Percentiles rank a stretch among this genome's conserved stretches.
Conservation (phyloP, 2,797 vertebrate genomes). For the Bovichtus variegatus region DNA sequence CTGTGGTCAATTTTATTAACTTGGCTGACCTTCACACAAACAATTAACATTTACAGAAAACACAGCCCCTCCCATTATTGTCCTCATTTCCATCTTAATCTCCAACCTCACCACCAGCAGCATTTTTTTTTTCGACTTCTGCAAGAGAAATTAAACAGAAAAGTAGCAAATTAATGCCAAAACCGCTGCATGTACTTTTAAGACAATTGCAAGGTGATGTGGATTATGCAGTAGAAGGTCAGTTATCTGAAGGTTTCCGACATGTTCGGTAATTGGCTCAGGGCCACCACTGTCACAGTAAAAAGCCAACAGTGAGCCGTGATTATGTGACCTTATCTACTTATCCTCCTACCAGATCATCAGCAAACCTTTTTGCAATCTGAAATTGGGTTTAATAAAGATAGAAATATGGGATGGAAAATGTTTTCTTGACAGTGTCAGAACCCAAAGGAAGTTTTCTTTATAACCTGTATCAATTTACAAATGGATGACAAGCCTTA, state of each 20-base stretch:
- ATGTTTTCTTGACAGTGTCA: slow-evolving; percentile 11
- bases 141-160: slow-evolving; percentile 31
- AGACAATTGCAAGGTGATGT: slow-evolving; percentile 54
- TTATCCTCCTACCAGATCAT: slow-evolving; percentile 13
- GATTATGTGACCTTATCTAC: slow-evolving; percentile 54
- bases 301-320: slow-evolving; percentile 53
- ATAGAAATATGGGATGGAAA: not conserved
- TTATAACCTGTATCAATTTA: not conserved
- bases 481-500: not conserved
- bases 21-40: slow-evolving; percentile 89
- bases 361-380: not conserved
- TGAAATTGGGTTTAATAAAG: slow-evolving; percentile 3
- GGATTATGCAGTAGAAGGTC: slow-evolving; percentile 59
- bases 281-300: slow-evolving; percentile 36
- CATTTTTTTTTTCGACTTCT: slow-evolving; percentile 7
- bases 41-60: slow-evolving; percentile 93
- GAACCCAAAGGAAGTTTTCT: not conserved
- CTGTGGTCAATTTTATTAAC: slow-evolving; percentile 85
- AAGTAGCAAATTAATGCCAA: slow-evolving; percentile 47
- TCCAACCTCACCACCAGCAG: slow-evolving; percentile 64
- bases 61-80: slow-evolving; percentile 79
- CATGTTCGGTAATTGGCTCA: slow-evolving; percentile 64
- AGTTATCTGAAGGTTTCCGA: slow-evolving; percentile 50
- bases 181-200: slow-evolving; percentile 38
- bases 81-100: slow-evolving; percentile 74